These are phyloP conservation scores for Nyctereutes procyonoides DNA, from an alignment of 2,113 vertebrate species.

Conservation along the genomic window DNA sequence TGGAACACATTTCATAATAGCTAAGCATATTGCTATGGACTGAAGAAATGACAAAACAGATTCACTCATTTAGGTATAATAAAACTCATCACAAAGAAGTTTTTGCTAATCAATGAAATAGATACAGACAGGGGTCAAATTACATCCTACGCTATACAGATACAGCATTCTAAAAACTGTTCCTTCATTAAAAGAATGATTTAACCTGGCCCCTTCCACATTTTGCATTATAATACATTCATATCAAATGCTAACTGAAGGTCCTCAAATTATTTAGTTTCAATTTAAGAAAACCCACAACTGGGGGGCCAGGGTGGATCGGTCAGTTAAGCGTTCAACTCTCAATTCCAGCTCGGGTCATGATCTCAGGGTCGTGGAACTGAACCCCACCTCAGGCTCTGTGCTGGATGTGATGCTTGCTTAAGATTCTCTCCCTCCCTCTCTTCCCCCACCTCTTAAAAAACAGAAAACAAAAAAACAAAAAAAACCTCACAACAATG, in stretches of 20 bases:
- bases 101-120: slow-evolving; percentile 25
- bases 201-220: not conserved
- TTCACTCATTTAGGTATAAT: not conserved
- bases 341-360: not conserved
- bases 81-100: not conserved
- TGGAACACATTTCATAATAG: not conserved
- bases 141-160: not conserved
- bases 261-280: not conserved
- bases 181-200: not conserved
- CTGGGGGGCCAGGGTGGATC: not conserved
- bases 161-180: not conserved
- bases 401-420: not conserved
- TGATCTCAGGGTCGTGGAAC: not conserved
- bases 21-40: not conserved
- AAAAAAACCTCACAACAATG: not conserved
- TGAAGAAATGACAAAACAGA: slow-evolving; percentile 9
- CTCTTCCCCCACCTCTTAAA: not conserved
- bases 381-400: not conserved
- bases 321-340: not conserved
- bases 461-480: not conserved
- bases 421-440: not conserved
- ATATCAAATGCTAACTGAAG: not conserved
- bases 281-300: not conserved
- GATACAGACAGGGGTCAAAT: not conserved
- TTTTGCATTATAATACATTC: not conserved